Evolutionary conservation across 2,113 vertebrate species (phyloP).

Genomic region (Cyanoramphus novaezelandiae): DNA sequence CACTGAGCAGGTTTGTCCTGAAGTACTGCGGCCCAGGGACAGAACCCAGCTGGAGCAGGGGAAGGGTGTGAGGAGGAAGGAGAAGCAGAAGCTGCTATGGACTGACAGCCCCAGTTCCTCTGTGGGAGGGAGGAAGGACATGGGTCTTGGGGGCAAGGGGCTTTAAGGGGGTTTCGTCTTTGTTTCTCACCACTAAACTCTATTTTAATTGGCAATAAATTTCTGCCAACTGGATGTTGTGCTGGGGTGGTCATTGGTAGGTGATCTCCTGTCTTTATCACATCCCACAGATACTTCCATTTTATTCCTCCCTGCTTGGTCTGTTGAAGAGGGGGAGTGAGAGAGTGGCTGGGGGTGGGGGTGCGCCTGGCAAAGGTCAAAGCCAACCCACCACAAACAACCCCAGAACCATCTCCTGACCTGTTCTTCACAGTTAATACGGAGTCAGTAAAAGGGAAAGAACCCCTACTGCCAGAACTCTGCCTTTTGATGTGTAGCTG

Average conservation of each 20-base stretch:
- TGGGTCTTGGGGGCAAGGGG: neutral
- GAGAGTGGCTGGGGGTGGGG: accelerated
- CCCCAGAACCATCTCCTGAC: neutral
- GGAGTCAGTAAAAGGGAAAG: neutral
- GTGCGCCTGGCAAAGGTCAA: neutral
- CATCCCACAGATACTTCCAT: neutral
- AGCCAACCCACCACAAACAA: neutral
- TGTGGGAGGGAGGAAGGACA: neutral
- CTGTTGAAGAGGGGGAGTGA: neutral
- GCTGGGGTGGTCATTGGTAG: neutral
- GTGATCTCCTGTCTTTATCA: neutral
- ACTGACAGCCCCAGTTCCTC: neutral
- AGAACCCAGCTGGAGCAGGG: neutral
- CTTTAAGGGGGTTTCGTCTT: neutral
- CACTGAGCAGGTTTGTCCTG: neutral
- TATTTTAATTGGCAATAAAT: neutral
- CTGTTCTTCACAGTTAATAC: neutral
- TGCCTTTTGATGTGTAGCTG: neutral
- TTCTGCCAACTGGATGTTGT: neutral
- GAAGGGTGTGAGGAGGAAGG: neutral
- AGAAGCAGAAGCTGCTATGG: neutral
- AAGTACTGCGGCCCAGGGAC: neutral
- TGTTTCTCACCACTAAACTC: neutral
- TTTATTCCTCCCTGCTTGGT: accelerated
- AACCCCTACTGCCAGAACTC: neutral